A percentile compares a stretch with the other conserved stretches of the same genome.
phyloP scores from a whole-genome alignment of 2,113 vertebrate genomes.

The Catagonus wagneri region DNA sequence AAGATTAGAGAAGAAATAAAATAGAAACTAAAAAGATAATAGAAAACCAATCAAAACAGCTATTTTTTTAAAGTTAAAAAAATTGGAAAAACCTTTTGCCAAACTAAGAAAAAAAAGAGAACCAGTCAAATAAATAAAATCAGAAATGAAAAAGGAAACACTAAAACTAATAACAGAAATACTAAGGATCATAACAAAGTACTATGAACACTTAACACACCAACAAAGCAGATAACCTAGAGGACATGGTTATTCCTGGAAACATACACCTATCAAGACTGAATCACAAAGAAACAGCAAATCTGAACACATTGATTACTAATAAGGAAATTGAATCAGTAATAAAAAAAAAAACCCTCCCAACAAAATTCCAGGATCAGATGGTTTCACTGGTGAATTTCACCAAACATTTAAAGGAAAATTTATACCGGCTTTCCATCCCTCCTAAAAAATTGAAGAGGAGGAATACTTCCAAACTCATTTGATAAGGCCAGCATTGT shows the following conservation, averaged over 20 bases:
- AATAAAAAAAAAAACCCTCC: conserved; percentile 20
- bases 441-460: conserved; percentile 22
- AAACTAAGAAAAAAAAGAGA: neutral
- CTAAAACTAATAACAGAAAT: neutral
- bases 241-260: neutral
- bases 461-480: neutral
- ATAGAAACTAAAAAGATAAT: neutral
- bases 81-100: neutral
- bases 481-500: neutral
- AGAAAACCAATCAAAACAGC: neutral
- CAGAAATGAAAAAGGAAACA: neutral
- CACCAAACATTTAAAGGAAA: neutral
- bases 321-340: neutral
- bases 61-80: neutral
- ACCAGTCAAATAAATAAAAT: neutral
- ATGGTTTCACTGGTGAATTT: neutral
- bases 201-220: neutral
- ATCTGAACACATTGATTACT: neutral
- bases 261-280: neutral
- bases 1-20: neutral
- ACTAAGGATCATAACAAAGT: neutral
- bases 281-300: neutral
- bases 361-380: neutral
- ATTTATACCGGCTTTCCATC: neutral
- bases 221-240: neutral